Percentiles rank a stretch among this genome's conserved stretches.
Evolutionary conservation across 2,888 invertebrate genomes (phyloP).

Genomic region (Andrena fulva): DNA sequence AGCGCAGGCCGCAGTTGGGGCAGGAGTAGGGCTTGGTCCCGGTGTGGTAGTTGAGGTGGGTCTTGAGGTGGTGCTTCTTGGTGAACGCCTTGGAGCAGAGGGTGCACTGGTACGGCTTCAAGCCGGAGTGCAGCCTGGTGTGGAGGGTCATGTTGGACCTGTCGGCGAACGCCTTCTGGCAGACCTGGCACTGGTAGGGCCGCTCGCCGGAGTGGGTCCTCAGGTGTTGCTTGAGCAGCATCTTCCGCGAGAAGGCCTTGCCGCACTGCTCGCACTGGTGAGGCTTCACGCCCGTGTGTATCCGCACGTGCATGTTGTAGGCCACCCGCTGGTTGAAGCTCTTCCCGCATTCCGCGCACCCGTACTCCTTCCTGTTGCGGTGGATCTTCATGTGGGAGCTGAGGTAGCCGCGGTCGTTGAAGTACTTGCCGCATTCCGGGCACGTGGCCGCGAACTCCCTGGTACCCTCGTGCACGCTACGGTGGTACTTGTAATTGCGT

Average conservation of each 20-base stretch:
- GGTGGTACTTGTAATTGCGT: constrained; percentile 93
- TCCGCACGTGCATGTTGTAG: constrained; percentile 94
- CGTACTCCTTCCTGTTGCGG: constrained; percentile 92
- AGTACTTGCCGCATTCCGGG: constrained; percentile 92
- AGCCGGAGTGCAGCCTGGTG: constrained; percentile 92
- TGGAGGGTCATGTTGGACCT: constrained; percentile 94
- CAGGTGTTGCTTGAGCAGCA: constrained; percentile 93
- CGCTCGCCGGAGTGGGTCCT: constrained; percentile 93
- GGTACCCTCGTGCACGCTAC: constrained; percentile 92
- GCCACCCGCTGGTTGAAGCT: constrained; percentile 94
- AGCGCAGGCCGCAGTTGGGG: constrained; percentile 90
- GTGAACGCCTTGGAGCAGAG: constrained; percentile 92
- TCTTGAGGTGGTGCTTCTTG: constrained; percentile 94
- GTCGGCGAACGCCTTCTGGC: constrained; percentile 93
- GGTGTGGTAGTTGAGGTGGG: constrained; percentile 94
- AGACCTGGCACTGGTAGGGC: constrained; percentile 92
- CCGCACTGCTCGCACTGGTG: constrained; percentile 92
- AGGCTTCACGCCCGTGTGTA: constrained; percentile 93
- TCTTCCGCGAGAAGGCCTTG: constrained; percentile 93
- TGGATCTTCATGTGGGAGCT: constrained; percentile 95
- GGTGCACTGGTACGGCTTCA: constrained; percentile 90
- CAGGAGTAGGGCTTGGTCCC: constrained; percentile 93
- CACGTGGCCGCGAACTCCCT: constrained; percentile 92
- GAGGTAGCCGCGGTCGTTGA: constrained; percentile 93
- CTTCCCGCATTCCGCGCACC: constrained; percentile 92